Evolutionary conservation across 2,888 invertebrate genomes (phyloP).

Genomic region (Mantis religiosa): DNA sequence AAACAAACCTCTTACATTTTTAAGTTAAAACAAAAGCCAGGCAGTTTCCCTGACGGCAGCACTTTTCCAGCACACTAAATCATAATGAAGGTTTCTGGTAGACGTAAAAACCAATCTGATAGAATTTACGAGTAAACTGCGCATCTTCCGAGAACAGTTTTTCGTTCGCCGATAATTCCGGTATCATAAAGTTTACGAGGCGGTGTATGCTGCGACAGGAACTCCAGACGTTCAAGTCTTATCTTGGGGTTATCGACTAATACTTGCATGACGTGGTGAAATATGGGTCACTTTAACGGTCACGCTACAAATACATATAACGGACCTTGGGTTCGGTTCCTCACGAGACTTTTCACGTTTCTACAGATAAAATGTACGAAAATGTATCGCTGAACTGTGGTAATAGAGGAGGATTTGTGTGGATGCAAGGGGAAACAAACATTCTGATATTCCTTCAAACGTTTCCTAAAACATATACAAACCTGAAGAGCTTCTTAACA

Average conservation of each 20-base stretch:
- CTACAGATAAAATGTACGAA: too few relatives aligned
- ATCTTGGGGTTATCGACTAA: background rate
- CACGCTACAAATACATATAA: background rate
- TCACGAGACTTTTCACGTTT: too few relatives aligned
- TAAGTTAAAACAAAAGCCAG: background rate
- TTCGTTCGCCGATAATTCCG: background rate
- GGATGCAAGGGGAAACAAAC: too few relatives aligned
- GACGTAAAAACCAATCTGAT: background rate
- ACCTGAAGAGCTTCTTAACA: too few relatives aligned
- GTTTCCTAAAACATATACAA: too few relatives aligned
- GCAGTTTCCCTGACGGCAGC: background rate
- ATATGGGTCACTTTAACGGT: background rate
- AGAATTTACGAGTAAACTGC: background rate
- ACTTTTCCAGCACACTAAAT: background rate
- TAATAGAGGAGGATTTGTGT: too few relatives aligned
- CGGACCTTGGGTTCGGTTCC: too few relatives aligned
- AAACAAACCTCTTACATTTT: too few relatives aligned
- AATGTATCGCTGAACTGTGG: too few relatives aligned
- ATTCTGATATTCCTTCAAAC: too few relatives aligned
- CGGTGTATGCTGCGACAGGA: background rate
- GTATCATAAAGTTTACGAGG: background rate
- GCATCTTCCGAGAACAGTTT: background rate
- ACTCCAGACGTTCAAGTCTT: background rate
- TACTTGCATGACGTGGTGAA: background rate
- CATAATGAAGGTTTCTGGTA: background rate